These are phyloP conservation scores for Oscheius sp. DNA, from an alignment of 2,888 invertebrate genomes.

Conservation along the genomic window DNA sequence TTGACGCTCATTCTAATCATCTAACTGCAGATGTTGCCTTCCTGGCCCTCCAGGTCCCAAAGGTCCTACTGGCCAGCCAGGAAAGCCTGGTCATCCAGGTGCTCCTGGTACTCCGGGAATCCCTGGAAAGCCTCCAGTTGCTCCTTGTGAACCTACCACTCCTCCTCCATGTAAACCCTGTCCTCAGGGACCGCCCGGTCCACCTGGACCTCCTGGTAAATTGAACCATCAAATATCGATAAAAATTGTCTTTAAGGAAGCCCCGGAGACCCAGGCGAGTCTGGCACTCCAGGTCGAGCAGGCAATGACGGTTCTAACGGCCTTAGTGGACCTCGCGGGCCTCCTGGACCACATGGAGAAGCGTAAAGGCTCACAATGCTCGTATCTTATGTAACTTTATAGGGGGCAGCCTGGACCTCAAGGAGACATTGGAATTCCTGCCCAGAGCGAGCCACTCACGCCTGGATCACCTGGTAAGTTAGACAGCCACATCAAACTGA, in stretches of 20 bases:
- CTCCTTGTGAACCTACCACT: constrained; percentile 71
- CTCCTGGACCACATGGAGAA: constrained; percentile 31
- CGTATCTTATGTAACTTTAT: too few species aligned
- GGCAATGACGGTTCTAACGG: constrained; percentile 67
- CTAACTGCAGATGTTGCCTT: constrained; percentile 48
- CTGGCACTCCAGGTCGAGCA: constrained; percentile 39
- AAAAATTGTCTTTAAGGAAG: constrained; percentile 27
- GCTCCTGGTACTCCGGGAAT: constrained; percentile 61
- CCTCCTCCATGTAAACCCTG: constrained; percentile 68
- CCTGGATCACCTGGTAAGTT: constrained; percentile 63
- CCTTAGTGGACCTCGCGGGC: constrained; percentile 47
- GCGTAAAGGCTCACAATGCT: neutral
- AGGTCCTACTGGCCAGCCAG: constrained; percentile 65
- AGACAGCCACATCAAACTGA: neutral
- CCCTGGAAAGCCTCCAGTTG: constrained; percentile 67
- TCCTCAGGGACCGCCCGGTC: constrained; percentile 64
- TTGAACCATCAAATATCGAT: neutral
- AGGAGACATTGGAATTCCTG: constrained; percentile 54
- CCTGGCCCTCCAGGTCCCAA: constrained; percentile 64
- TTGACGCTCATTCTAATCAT: too few species aligned
- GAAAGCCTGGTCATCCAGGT: constrained; percentile 64
- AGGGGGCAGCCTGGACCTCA: constrained; percentile 35
- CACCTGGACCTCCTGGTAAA: constrained; percentile 44
- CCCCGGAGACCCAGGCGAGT: constrained; percentile 35
- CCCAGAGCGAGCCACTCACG: constrained; percentile 52